Conservation (phyloP, 2,113 vertebrate genomes). For the Mystacornis crossleyi region DNA sequence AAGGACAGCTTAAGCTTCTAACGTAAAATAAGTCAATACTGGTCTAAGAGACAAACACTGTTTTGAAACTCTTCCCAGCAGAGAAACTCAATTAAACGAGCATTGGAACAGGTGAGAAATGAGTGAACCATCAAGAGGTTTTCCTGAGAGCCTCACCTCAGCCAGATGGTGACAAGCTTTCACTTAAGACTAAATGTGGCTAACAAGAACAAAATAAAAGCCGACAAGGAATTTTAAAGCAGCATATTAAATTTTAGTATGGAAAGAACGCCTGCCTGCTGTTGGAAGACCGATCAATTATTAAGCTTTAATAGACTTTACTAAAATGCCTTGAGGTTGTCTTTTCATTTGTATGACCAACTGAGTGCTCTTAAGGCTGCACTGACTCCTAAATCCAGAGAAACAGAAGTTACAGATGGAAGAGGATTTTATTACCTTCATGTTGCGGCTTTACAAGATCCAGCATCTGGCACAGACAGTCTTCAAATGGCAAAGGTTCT, state of each 20-base stretch:
- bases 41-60: not conserved
- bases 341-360: not conserved
- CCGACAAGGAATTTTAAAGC: not conserved
- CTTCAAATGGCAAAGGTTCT: conserved; percentile 92
- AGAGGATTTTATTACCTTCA: conserved; percentile 75
- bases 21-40: not conserved
- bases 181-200: not conserved
- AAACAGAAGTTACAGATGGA: not conserved
- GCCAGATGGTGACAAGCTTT: not conserved
- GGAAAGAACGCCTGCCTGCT: not conserved
- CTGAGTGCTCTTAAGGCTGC: not conserved
- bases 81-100: not conserved
- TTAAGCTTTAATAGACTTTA: not conserved
- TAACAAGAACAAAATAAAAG: not conserved
- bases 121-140: not conserved
- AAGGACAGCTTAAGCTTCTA: not conserved
- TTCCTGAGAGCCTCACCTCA: not conserved
- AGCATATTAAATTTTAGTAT: not conserved
- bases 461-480: conserved; percentile 96
- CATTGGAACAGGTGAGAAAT: not conserved
- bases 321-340: no score
- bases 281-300: not conserved
- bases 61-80: not conserved
- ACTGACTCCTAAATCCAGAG: not conserved
- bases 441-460: conserved; percentile 89